A percentile compares a stretch with the other conserved stretches of the same genome.
Evolutionary conservation across 1,140 invertebrate species (phyloP).

Genomic region (Calephelis virginiensis): DNA sequence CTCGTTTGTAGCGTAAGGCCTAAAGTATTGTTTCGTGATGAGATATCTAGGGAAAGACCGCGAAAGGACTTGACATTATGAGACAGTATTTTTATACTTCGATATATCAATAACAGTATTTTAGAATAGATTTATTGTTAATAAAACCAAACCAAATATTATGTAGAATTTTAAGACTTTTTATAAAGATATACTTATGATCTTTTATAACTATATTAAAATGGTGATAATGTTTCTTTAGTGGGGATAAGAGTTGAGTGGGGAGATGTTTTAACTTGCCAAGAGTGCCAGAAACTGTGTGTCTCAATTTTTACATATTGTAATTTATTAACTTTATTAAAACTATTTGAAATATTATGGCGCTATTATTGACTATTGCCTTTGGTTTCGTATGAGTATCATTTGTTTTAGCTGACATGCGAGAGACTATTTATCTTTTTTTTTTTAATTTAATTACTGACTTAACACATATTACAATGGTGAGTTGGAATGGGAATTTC

Average conservation of each 20-base stretch:
- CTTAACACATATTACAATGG: too few species aligned
- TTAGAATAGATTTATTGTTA: slow-evolving; percentile 1
- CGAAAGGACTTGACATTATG: background rate
- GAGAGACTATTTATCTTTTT: too few species aligned
- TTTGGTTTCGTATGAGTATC: too few species aligned
- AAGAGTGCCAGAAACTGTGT: slow-evolving; percentile 19
- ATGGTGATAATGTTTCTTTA: background rate
- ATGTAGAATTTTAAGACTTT: slow-evolving; percentile 21
- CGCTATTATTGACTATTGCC: slow-evolving; percentile 2
- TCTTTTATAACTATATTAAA: slow-evolving; percentile 7
- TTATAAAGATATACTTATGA: slow-evolving; percentile 3
- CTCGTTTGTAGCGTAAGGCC: too few species aligned
- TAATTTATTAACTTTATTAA: slow-evolving; percentile 22
- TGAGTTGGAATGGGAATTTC: too few species aligned
- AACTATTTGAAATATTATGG: slow-evolving; percentile 16
- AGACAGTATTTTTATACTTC: slow-evolving; percentile 1
- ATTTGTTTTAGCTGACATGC: too few species aligned
- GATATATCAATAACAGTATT: slow-evolving; percentile 9
- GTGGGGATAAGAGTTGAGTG: background rate
- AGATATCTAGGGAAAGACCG: too few species aligned
- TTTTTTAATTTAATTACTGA: too few species aligned
- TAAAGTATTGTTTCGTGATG: too few species aligned
- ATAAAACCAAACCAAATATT: slow-evolving; percentile 25
- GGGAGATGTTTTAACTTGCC: slow-evolving; percentile 11
- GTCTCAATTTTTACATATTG: slow-evolving; percentile 27